Evolutionary conservation across 2,797 vertebrate species (phyloP).

Genomic region (Schizothorax lantsangensis): DNA sequence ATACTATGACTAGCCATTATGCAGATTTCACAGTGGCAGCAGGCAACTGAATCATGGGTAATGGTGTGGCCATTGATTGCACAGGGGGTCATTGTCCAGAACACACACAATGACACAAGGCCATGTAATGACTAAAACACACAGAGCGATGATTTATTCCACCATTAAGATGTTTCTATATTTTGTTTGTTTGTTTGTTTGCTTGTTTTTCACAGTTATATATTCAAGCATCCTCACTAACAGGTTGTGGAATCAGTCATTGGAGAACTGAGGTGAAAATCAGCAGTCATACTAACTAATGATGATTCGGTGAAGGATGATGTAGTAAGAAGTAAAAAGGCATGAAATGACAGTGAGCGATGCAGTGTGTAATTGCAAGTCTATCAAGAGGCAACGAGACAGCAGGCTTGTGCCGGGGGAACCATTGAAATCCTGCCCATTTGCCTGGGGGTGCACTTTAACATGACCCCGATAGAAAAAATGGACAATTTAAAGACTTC

Average conservation of each 20-base stretch:
- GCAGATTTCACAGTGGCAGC: slow-evolving; percentile 73
- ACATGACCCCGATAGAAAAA: slow-evolving; percentile 63
- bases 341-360: slow-evolving; percentile 64
- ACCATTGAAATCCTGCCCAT: slow-evolving; percentile 61
- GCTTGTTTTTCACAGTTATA: not conserved
- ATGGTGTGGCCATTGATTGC: slow-evolving; percentile 29
- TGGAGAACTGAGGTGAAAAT: slow-evolving; percentile 29
- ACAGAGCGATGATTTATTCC: slow-evolving; percentile 34
- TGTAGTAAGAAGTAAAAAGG: slow-evolving; percentile 54
- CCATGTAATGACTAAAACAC: slow-evolving; percentile 41
- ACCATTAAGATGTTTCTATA: slow-evolving; percentile 3
- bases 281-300: slow-evolving; percentile 58
- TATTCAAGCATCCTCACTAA: slow-evolving; percentile 8
- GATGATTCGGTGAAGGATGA: slow-evolving; percentile 60
- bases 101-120: slow-evolving; percentile 51
- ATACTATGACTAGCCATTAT: slow-evolving; percentile 81
- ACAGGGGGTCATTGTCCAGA: slow-evolving; percentile 29
- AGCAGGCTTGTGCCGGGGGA: slow-evolving; percentile 55
- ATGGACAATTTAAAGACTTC: slow-evolving; percentile 69
- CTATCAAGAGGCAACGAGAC: slow-evolving; percentile 68
- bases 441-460: slow-evolving; percentile 66
- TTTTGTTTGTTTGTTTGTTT: not conserved
- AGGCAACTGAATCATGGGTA: slow-evolving; percentile 49
- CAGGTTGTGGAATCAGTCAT: not conserved
- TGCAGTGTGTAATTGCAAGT: slow-evolving; percentile 73